Evolutionary conservation across 2,797 vertebrate genomes (phyloP), one percentile per base, ranked within the genome.

Genomic region (Ptychadena robeensis): DNA sequence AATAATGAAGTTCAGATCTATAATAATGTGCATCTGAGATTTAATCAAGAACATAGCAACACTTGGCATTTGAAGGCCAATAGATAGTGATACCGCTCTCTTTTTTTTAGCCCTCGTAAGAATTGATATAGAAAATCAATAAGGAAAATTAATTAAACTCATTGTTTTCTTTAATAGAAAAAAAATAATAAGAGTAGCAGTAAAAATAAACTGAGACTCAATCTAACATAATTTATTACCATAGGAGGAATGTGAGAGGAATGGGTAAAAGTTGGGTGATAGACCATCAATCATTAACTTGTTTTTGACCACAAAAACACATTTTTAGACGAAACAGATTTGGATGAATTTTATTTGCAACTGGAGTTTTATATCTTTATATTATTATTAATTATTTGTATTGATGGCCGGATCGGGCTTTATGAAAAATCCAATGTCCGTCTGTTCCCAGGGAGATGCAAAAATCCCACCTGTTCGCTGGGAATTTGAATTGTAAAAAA

Each of bases 1-100:
- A 85, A 69, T 85, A 80, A 85, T 85, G 82, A 85, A 80, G 71
- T 80, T 85, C 25, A 85, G 72, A 85, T 80, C 82, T 64, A 85
- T 85, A 75, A 80, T 80, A 74, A 85, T 85, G 77, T 80, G 82
- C 37, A 69, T 80, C 71, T 75, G 71, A 70, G 77, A 85, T 80
- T 74, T 75, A 85, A 85, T 85, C 78, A 85, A 44, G 37, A 70
- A 73, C 82, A 85, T 80, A 35, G 64, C 77, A 31, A 44, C 37
- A 61, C 71, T 80, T 85, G 78, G 71, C 77, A 82, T 75, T 80
- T 80, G 35, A 63, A 85, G 71, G 61, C 40, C 14, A 65, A 67
- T 37, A 82, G 64, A 85, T 64, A 75, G 71, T 48, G 61, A 80
- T 48, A 65, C 28, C 59, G 67, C 30, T 14, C 64, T 44, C 79